Evolutionary conservation across 2,113 vertebrate genomes (phyloP).

Genomic region (Onychorhynchus coronatus): DNA sequence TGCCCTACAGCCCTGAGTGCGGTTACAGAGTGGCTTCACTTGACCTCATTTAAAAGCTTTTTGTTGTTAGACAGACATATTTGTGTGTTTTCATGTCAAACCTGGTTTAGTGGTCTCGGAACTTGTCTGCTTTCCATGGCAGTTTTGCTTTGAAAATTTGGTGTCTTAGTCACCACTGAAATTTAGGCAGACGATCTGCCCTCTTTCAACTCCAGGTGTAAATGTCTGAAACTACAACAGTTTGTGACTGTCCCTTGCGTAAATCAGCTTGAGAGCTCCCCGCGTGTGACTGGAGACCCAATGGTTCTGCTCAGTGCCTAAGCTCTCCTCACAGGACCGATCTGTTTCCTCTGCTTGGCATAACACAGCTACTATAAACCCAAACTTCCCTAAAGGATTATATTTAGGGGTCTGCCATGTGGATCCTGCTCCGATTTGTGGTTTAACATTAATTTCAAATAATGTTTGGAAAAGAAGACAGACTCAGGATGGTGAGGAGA

Average conservation of each 20-base stretch:
- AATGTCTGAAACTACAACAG: background rate
- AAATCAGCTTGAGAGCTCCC: background rate
- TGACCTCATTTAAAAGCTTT: background rate
- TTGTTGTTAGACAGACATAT: background rate
- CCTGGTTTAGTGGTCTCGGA: background rate
- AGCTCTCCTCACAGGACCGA: background rate
- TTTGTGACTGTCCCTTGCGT: background rate
- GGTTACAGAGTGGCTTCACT: background rate
- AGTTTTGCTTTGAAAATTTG: background rate
- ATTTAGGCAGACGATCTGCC: background rate
- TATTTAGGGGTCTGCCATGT: background rate
- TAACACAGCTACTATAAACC: background rate
- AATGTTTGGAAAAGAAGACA: background rate
- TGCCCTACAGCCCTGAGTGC: background rate
- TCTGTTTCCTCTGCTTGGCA: background rate
- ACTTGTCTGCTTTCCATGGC: background rate
- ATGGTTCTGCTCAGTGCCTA: background rate
- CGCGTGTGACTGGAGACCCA: background rate
- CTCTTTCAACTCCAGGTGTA: background rate
- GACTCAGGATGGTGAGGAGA: background rate
- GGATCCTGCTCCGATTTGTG: background rate
- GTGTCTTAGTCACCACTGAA: background rate
- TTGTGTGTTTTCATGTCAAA: background rate
- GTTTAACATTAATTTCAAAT: background rate
- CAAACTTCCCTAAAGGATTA: background rate